Evolutionary conservation across 2,888 invertebrate genomes (phyloP).

Genomic region (Thera obeliscata): DNA sequence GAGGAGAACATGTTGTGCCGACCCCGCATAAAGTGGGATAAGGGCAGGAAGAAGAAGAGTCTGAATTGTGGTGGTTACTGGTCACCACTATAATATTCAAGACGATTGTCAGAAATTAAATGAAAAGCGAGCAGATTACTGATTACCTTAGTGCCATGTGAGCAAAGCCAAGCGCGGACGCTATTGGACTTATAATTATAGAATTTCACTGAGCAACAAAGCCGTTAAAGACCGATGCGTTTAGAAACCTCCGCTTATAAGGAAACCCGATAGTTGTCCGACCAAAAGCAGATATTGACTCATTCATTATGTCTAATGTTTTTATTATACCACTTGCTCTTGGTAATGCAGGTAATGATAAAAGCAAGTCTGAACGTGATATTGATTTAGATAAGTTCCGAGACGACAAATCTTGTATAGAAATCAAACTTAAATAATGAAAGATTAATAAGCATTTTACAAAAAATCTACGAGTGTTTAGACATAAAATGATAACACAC

Average conservation of each 20-base stretch:
- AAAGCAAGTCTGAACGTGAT: slow-evolving; percentile 10
- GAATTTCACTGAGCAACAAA: slow-evolving; percentile 43
- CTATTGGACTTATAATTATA: slow-evolving; percentile 6
- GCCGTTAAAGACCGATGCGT: slow-evolving; percentile 41
- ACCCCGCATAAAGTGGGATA: too few relatives aligned
- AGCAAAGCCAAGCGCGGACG: slow-evolving; percentile 2
- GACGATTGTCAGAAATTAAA: too few relatives aligned
- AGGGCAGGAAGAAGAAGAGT: too few relatives aligned
- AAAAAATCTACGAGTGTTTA: too few relatives aligned
- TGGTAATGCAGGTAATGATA: slow-evolving; percentile 13
- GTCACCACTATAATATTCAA: too few relatives aligned
- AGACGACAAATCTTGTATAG: too few relatives aligned
- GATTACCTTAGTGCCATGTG: background rate
- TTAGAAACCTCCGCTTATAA: slow-evolving; percentile 54
- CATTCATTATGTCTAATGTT: slow-evolving; percentile 54
- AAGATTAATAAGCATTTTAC: too few relatives aligned
- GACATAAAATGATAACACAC: too few relatives aligned
- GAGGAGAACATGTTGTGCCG: too few relatives aligned
- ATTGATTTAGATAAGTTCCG: background rate
- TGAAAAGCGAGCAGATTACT: too few relatives aligned
- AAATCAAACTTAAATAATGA: too few relatives aligned
- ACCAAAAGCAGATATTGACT: slow-evolving; percentile 54
- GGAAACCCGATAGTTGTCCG: slow-evolving; percentile 53
- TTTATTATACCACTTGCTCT: slow-evolving; percentile 29
- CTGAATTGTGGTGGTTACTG: too few relatives aligned